Percentiles rank a stretch among this genome's conserved stretches.
These are phyloP conservation scores for Pseudomyrmex flavicornis DNA, from an alignment of 1,140 invertebrate genomes.

Conservation along the genomic window DNA sequence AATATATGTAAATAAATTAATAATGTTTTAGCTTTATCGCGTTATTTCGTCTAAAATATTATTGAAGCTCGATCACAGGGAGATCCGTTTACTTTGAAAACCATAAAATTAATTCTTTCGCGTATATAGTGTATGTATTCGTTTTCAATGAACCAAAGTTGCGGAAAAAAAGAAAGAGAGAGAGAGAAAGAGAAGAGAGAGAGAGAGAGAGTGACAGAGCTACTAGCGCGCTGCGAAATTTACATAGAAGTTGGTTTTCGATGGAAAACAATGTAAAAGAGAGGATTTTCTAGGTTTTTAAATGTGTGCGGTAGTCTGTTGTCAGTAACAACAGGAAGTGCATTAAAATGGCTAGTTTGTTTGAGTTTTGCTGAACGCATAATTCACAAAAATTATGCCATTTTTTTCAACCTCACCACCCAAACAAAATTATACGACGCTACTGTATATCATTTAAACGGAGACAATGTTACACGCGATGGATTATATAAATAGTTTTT, in stretches of 20 bases:
- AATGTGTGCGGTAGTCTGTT: constrained; percentile 24
- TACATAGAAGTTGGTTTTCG: constrained; percentile 22
- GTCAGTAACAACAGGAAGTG: background rate
- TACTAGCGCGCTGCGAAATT: background rate
- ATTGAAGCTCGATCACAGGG: background rate
- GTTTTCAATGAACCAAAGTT: constrained; percentile 9
- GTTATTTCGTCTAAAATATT: background rate
- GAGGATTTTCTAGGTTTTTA: constrained; percentile 18
- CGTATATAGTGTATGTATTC: background rate
- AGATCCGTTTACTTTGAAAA: background rate
- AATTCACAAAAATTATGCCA: background rate
- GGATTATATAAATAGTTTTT: too few relatives aligned
- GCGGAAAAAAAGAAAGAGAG: background rate
- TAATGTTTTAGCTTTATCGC: background rate
- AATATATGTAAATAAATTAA: too few relatives aligned
- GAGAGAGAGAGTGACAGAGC: too few relatives aligned
- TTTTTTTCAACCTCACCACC: background rate
- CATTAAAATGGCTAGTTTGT: constrained; percentile 22
- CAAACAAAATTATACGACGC: too few relatives aligned
- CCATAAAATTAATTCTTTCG: constrained; percentile 4
- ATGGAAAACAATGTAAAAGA: constrained; percentile 35
- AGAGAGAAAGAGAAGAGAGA: too few relatives aligned
- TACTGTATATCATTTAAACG: too few relatives aligned
- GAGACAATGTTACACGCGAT: too few relatives aligned
- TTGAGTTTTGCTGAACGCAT: background rate